A percentile compares a stretch with the other conserved stretches of the same genome.
Conservation (phyloP, 2,888 invertebrate genomes). For the Hydrotaea diabolus region DNA sequence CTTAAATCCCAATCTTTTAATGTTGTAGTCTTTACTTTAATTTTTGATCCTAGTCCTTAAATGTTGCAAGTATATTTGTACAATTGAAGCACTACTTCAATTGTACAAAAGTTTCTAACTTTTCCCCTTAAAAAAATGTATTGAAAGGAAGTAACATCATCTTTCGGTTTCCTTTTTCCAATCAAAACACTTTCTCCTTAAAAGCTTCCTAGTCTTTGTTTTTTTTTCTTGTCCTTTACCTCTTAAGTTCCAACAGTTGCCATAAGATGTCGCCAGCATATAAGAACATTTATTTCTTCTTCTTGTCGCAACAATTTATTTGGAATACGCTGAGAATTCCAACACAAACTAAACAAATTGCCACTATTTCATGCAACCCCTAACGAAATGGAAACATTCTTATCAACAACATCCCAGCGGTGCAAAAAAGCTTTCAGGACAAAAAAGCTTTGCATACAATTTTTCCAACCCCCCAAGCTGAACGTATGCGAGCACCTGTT, state of each 20-base stretch:
- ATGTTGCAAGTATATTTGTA: no score
- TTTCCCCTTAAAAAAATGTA: no score
- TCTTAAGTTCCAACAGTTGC: conserved; percentile 13
- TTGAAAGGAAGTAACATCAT: no score
- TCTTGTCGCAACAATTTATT: background rate
- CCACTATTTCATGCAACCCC: background rate
- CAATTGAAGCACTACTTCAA: no score
- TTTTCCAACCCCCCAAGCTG: no score
- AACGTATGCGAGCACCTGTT: background rate
- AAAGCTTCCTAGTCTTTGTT: conserved; percentile 39
- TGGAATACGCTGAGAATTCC: background rate
- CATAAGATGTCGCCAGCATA: conserved; percentile 59
- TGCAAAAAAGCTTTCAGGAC: conserved; percentile 1
- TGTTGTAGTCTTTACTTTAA: no score
- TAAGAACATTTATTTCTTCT: conserved; percentile 17
- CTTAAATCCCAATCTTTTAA: no score
- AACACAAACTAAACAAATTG: background rate
- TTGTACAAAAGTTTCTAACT: no score
- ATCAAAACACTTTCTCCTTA: background rate
- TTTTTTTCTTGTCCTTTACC: background rate
- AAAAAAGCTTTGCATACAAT: background rate
- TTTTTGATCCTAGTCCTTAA: no score
- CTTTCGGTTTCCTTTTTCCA: no score
- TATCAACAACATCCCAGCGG: background rate
- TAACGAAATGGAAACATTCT: background rate